phyloP scores from a whole-genome alignment of 2,888 invertebrate species.

The Tachina lurida region DNA sequence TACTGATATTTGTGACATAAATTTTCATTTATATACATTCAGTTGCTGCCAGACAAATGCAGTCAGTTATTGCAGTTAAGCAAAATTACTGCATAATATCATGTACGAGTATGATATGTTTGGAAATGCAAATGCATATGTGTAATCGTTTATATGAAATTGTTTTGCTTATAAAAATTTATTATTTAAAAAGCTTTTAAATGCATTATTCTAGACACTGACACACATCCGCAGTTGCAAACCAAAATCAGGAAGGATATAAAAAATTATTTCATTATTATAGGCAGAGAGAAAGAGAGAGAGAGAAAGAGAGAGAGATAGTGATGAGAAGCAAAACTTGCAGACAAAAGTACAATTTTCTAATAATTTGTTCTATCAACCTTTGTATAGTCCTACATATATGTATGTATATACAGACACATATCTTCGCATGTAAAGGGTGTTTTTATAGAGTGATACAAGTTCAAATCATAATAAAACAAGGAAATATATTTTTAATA shows the following conservation, averaged over 20 bases:
- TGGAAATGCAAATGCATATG: background rate
- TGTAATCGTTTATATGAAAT: constrained; percentile 8
- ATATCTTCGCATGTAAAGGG: too few species aligned
- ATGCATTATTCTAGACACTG: constrained; percentile 23
- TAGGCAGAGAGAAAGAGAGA: background rate
- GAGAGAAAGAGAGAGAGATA: too few species aligned
- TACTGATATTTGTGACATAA: constrained; percentile 51
- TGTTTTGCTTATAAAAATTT: background rate
- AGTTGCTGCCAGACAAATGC: constrained; percentile 39
- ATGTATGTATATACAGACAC: too few species aligned
- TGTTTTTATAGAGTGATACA: too few species aligned
- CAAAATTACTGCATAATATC: constrained; percentile 42
- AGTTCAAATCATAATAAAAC: too few species aligned
- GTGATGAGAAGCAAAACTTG: constrained; percentile 5
- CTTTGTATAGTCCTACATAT: background rate
- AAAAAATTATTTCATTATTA: constrained; percentile 49
- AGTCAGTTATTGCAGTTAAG: constrained; percentile 51
- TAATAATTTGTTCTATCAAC: constrained; percentile 75
- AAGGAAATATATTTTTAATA: too few species aligned
- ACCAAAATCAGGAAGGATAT: constrained; percentile 50
- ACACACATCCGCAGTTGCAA: constrained; percentile 31
- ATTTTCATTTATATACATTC: constrained; percentile 54
- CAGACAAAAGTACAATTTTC: constrained; percentile 60
- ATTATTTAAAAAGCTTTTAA: constrained; percentile 54
- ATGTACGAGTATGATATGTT: background rate